A percentile compares a stretch with the other conserved stretches of the same genome.
Conservation (phyloP, 2,888 invertebrate genomes). For the Micoletzkya japonica region DNA sequence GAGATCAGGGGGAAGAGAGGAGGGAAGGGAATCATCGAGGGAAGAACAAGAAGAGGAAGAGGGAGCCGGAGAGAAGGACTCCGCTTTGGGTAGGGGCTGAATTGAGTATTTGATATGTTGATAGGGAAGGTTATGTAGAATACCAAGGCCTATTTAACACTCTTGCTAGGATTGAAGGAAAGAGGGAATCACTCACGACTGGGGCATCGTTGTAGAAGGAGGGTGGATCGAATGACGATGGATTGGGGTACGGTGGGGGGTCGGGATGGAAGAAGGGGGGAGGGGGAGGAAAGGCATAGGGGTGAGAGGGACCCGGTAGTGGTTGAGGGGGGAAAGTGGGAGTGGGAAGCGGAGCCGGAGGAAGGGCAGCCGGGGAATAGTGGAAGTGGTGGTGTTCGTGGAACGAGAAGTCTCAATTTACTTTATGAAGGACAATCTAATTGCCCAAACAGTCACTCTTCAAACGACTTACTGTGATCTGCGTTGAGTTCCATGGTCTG, state of each 20-base stretch:
- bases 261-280: slow-evolving; percentile 4
- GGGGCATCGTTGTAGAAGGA: neutral
- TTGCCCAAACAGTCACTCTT: neutral
- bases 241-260: neutral
- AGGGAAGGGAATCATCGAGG: neutral
- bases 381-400: slow-evolving; percentile 19
- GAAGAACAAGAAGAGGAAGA: slow-evolving; percentile 2
- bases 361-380: slow-evolving; percentile 10
- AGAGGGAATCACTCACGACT: too few relatives aligned
- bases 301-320: neutral
- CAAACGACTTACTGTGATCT: neutral
- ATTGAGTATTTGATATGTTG: neutral
- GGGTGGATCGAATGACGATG: neutral
- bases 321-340: neutral
- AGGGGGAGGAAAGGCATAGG: slow-evolving; percentile 3
- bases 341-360: neutral
- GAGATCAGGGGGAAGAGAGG: slow-evolving; percentile 6
- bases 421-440: too few relatives aligned
- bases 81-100: slow-evolving; percentile 1
- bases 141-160: neutral
- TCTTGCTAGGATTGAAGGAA: neutral
- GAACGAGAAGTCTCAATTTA: slow-evolving; percentile 5
- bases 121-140: neutral
- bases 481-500: neutral
- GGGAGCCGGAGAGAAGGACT: slow-evolving; percentile 4